phyloP scores from a whole-genome alignment of 2,113 vertebrate species.

The Strix uralensis region DNA sequence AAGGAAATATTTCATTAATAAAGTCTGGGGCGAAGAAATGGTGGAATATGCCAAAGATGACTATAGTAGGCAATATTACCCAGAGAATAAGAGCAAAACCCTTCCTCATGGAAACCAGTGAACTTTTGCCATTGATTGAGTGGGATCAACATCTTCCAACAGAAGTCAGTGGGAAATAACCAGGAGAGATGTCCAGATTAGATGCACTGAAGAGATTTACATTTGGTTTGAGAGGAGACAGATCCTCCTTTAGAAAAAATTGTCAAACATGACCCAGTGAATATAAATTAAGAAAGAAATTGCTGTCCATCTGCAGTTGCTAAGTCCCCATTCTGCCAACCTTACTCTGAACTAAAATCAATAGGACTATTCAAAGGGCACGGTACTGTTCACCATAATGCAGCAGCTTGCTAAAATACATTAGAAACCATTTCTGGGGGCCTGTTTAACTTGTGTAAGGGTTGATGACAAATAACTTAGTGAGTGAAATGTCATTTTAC shows the following conservation, averaged over 20 bases:
- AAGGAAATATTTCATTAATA: constrained; percentile 44
- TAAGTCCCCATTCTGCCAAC: constrained; percentile 18
- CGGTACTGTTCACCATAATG: background rate
- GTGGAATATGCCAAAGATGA: background rate
- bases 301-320: background rate
- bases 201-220: background rate
- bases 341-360: constrained; percentile 38
- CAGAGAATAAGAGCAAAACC: background rate
- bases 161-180: background rate
- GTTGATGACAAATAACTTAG: background rate
- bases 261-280: background rate
- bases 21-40: background rate
- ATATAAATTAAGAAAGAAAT: constrained; percentile 34
- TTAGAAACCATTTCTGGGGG: background rate
- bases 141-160: background rate
- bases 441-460: background rate
- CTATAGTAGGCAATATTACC: background rate
- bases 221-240: background rate
- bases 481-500: background rate
- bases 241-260: background rate
- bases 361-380: constrained; percentile 49
- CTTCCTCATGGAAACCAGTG: background rate
- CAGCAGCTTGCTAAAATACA: constrained; percentile 26
- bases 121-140: background rate
- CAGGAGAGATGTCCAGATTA: background rate